Conservation (phyloP, 2,113 vertebrate species). For the Mustela nigripes region DNA sequence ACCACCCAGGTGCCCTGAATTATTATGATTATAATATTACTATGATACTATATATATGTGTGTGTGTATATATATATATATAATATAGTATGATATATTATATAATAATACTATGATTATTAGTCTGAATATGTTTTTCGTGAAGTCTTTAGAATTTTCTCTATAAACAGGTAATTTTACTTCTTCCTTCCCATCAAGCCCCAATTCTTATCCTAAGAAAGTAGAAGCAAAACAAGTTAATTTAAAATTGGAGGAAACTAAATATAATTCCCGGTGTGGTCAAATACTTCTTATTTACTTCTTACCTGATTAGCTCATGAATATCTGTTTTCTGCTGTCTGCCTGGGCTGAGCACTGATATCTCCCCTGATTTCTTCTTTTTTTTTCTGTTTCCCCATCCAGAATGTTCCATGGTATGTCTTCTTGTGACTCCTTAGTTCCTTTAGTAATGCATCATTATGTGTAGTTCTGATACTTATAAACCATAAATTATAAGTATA, state of each 20-base stretch:
- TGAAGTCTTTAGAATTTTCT: background rate
- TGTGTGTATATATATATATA: too few species aligned
- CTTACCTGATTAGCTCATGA: background rate
- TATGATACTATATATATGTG: too few species aligned
- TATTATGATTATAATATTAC: background rate
- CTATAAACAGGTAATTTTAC: background rate
- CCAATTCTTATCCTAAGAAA: conserved; percentile 15
- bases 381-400: background rate
- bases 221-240: background rate
- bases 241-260: background rate
- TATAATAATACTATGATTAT: background rate
- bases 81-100: too few species aligned
- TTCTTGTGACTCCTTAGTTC: background rate
- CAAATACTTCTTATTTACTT: background rate
- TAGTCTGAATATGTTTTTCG: background rate
- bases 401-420: background rate
- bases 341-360: background rate
- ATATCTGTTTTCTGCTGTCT: background rate
- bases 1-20: background rate
- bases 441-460: background rate
- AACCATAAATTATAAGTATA: background rate
- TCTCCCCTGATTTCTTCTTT: background rate
- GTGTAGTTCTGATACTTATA: background rate
- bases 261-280: background rate
- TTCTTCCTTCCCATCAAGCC: background rate